Conservation (phyloP, 1,140 invertebrate species). For the Zaprionus vittiger region DNA sequence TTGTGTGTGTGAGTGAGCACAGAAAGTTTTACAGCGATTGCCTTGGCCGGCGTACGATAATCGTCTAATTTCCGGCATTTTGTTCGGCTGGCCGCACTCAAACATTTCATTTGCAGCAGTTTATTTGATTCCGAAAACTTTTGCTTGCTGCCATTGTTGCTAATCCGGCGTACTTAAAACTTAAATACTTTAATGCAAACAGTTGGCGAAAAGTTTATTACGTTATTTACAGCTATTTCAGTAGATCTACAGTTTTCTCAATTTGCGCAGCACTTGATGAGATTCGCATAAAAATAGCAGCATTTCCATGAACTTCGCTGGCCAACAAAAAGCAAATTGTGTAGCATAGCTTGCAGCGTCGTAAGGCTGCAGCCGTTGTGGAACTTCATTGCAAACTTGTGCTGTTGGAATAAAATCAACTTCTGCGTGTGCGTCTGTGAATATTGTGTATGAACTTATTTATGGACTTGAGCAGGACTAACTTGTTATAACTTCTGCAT, state of each 20-base stretch:
- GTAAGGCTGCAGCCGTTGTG: neutral
- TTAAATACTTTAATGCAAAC: conserved; percentile 23
- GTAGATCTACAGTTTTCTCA: neutral
- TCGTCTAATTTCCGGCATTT: conserved; percentile 71
- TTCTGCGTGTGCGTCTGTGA: neutral
- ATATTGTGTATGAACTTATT: neutral
- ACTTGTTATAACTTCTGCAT: conserved; percentile 2
- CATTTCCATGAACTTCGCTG: neutral
- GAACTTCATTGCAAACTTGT: neutral
- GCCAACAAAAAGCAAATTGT: neutral
- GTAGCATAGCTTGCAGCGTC: neutral
- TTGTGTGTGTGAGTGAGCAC: neutral
- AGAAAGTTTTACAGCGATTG: neutral
- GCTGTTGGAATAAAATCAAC: neutral
- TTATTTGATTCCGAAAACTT: conserved; percentile 38
- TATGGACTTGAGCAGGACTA: neutral
- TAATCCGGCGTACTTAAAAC: conserved; percentile 24
- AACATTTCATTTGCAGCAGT: conserved; percentile 20
- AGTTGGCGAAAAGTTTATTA: conserved; percentile 29
- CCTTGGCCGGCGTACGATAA: conserved; percentile 43
- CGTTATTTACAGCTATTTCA: conserved; percentile 6
- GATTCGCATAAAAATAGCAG: conserved; percentile 5
- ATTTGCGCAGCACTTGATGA: neutral
- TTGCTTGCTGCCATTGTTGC: conserved; percentile 23
- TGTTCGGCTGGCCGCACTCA: conserved; percentile 33